Evolutionary conservation across 2,797 vertebrate species (phyloP).

Genomic region (Chlorospingus flavigularis): DNA sequence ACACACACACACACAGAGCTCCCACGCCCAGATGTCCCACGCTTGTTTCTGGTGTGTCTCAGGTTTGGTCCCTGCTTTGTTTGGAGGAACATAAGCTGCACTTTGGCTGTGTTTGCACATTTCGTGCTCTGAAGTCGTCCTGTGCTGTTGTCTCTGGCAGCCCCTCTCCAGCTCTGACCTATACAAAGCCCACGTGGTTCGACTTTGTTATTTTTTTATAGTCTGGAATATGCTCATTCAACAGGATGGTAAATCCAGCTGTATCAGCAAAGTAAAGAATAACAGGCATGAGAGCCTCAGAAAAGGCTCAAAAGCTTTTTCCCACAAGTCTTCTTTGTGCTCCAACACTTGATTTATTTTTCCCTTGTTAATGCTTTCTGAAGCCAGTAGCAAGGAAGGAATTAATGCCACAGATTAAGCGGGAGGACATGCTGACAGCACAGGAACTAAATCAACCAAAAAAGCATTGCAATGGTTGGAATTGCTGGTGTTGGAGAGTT

Average conservation of each 20-base stretch:
- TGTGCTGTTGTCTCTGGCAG: conserved; percentile 40
- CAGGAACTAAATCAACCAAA: conserved; percentile 42
- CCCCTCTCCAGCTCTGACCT: not conserved
- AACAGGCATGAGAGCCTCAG: conserved; percentile 59
- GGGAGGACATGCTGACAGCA: conserved; percentile 48
- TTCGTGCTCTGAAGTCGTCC: not conserved
- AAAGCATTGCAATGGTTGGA: not conserved
- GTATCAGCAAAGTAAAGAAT: conserved; percentile 63
- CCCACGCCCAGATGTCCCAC: not conserved
- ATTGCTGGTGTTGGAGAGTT: not conserved
- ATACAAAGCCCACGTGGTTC: conserved; percentile 33
- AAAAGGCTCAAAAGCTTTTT: conserved; percentile 51
- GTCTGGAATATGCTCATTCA: conserved; percentile 52
- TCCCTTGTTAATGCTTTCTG: conserved; percentile 53
- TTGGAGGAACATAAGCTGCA: not conserved
- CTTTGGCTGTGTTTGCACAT: conserved; percentile 18
- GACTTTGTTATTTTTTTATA: conserved; percentile 42
- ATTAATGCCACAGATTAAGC: conserved; percentile 23
- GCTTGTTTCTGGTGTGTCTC: not conserved
- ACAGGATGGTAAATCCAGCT: conserved; percentile 56
- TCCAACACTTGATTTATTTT: conserved; percentile 61
- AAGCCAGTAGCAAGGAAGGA: conserved; percentile 63
- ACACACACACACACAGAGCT: not conserved
- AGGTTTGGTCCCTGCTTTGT: not conserved
- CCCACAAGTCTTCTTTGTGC: conserved; percentile 62